Conservation (phyloP, 1,140 invertebrate species). For the Nephotettix cincticeps region DNA sequence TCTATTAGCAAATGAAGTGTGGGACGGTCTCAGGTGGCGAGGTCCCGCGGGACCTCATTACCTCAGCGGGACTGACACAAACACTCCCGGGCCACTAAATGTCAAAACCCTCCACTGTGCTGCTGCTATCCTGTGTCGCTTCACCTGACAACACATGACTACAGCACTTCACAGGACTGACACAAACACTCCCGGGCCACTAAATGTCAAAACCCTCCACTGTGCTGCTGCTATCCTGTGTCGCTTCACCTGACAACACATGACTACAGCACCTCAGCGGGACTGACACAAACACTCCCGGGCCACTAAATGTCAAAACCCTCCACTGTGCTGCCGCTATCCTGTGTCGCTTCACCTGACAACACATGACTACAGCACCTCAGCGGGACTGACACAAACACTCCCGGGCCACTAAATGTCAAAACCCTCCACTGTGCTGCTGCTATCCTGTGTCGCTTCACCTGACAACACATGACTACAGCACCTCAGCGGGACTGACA, state of each 20-base stretch:
- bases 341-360: background rate
- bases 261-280: background rate
- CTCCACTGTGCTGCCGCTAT: background rate
- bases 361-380: background rate
- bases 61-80: background rate
- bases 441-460: no score
- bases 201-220: background rate
- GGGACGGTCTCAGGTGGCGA: slow-evolving; percentile 11
- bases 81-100: background rate
- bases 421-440: background rate
- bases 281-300: background rate
- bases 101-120: background rate
- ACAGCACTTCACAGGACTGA: background rate
- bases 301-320: background rate
- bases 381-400: background rate
- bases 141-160: background rate
- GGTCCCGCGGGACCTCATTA: slow-evolving; percentile 9
- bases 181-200: background rate
- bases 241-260: background rate
- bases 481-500: background rate
- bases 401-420: slow-evolving; percentile 3
- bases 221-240: background rate
- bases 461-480: background rate
- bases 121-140: no score
- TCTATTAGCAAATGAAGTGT: slow-evolving; percentile 4